Evolutionary conservation across 2,888 invertebrate species (phyloP), one percentile per base, ranked within the genome.

Genomic region (Agonopterix subpropinquella): DNA sequence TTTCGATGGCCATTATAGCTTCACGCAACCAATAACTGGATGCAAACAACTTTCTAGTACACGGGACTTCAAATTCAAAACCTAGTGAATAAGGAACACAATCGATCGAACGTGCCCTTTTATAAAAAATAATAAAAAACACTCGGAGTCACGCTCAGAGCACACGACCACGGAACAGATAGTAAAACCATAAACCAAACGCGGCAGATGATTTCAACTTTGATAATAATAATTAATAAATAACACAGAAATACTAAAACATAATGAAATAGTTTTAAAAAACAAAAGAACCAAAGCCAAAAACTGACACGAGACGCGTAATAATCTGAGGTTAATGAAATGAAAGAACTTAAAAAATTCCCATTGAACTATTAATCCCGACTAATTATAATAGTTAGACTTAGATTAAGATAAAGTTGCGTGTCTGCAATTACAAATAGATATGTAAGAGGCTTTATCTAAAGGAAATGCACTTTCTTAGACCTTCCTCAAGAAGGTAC

Each of bases 381-480:
- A 28, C 28, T 28, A 28, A 28, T 28, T 2, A n/a, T 18, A 18
- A 3, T 15, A 15, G 3, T 15, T n/a, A n/a, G 15, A 18, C 5
- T 5, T 28, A 28, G 28, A 28, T 28, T 28, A 28, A 28, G 28
- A 28, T 28, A 28, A 28, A 5, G 28, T 28, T 28, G 28, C 28
- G 28, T 28, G 28, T 28, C 28, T 28, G 28, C 28, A 28, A 28
- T 28, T 28, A 28, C 28, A 28, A 28, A 28, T 28, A 28, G 28
- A 28, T 28, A 28, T 28, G 28, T 28, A 28, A 28, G 28, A 28
- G 28, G 28, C 10, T 39, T 53, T 57, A 62, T 68, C 59, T 70
- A 62, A 58, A 66, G 71, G 62, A 79, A 77, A 76, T 62, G 59
- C 59, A 63, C 72, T 76, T 76, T 74, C 76, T 64, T 66, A 49